phyloP scores from a whole-genome alignment of 2,113 vertebrate species.

The Elephas maximus region DNA sequence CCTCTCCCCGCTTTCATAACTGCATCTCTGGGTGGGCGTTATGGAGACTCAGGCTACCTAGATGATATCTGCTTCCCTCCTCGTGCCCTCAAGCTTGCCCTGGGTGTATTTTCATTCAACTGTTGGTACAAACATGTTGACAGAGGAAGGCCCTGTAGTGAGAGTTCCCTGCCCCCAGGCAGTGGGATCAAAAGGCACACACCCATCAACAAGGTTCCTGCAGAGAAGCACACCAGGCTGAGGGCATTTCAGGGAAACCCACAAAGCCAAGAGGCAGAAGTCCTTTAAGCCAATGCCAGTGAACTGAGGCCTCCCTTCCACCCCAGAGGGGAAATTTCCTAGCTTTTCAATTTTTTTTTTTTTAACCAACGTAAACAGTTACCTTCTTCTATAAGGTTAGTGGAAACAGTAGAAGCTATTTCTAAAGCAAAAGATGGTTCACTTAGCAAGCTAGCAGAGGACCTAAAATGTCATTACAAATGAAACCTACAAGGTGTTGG shows the following conservation, averaged over 20 bases:
- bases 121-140: background rate
- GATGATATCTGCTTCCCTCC: background rate
- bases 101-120: background rate
- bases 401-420: background rate
- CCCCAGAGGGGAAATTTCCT: background rate
- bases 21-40: too few species aligned
- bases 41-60: rapidly evolving
- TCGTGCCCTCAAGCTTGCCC: too few species aligned
- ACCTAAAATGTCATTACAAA: background rate
- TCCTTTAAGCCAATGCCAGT: background rate
- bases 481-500: background rate
- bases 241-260: background rate
- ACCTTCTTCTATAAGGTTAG: background rate
- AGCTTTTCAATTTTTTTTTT: slow-evolving; percentile 23
- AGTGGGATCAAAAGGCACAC: background rate
- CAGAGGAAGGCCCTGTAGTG: background rate
- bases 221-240: background rate
- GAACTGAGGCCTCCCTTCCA: background rate
- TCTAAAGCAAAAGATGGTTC: slow-evolving; percentile 2
- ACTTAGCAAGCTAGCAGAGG: background rate
- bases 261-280: background rate
- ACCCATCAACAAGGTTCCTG: background rate
- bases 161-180: background rate
- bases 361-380: background rate
- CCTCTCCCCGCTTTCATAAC: background rate